phyloP scores from a whole-genome alignment of 2,888 invertebrate genomes.

The Ochropleura leucogaster region DNA sequence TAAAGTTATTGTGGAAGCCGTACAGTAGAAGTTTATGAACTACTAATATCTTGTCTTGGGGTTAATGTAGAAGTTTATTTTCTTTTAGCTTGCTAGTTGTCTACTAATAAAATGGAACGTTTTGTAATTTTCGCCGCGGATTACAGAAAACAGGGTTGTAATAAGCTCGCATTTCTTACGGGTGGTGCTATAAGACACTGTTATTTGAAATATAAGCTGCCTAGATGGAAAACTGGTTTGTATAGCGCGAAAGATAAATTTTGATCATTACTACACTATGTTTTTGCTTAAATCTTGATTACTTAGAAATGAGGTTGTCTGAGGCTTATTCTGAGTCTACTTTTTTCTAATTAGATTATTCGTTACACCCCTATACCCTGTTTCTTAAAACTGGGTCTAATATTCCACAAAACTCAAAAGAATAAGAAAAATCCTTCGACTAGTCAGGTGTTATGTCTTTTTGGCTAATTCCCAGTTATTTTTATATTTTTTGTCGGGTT shows the following conservation, averaged over 20 bases:
- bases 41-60: constrained; percentile 48
- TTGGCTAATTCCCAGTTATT: too few species aligned
- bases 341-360: neutral
- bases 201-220: constrained; percentile 25
- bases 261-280: too few species aligned
- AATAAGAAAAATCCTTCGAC: too few species aligned
- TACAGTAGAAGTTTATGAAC: constrained; percentile 50
- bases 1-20: constrained; percentile 45
- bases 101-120: constrained; percentile 34
- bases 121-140: constrained; percentile 43
- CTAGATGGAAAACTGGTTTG: neutral
- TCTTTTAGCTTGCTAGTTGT: constrained; percentile 32
- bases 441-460: too few species aligned
- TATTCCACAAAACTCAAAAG: too few species aligned
- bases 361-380: too few species aligned
- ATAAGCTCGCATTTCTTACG: constrained; percentile 21
- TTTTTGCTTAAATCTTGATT: neutral
- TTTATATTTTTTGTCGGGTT: too few species aligned
- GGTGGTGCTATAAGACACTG: neutral
- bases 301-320: neutral
- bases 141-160: constrained; percentile 11
- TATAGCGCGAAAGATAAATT: neutral
- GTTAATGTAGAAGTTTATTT: constrained; percentile 51
- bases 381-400: too few species aligned
- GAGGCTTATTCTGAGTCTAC: too few species aligned